These are phyloP conservation scores for Sisyra nigra DNA, from an alignment of 2,888 invertebrate genomes.

Conservation along the genomic window DNA sequence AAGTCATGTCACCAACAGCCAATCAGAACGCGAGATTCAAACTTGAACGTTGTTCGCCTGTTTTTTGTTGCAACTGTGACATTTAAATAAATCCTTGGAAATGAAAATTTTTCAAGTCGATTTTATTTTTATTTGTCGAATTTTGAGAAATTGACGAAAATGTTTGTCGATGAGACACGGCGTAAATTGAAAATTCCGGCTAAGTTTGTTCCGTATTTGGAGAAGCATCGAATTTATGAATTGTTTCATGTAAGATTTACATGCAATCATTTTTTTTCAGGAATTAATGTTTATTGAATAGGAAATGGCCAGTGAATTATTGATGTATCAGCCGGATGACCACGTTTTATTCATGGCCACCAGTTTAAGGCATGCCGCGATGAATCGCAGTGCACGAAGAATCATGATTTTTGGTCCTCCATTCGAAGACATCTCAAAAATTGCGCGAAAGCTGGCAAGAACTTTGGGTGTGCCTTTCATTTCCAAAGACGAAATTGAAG, in stretches of 20 bases:
- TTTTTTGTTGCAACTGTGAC: no score
- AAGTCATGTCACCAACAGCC: no score
- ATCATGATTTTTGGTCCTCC: conserved; percentile 38
- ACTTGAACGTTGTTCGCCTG: no score
- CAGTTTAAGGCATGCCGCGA: conserved; percentile 31
- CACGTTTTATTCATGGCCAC: conserved; percentile 45
- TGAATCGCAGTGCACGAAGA: conserved; percentile 32
- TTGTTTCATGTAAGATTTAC: conserved; percentile 42
- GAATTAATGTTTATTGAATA: conserved; percentile 17
- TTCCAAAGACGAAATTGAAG: conserved; percentile 15
- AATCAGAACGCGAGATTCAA: no score
- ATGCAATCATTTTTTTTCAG: background rate
- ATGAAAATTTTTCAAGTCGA: no score
- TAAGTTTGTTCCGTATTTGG: conserved; percentile 43
- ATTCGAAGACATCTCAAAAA: conserved; percentile 23
- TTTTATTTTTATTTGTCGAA: no score
- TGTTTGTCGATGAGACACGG: conserved; percentile 18
- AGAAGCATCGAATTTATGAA: conserved; percentile 45
- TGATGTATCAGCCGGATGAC: conserved; percentile 41
- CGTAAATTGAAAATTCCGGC: conserved; percentile 24
- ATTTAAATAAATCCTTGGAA: no score
- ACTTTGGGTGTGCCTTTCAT: conserved; percentile 21
- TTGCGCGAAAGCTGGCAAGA: conserved; percentile 20
- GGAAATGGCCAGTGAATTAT: conserved; percentile 42
- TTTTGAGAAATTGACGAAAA: no score